Base-by-base conservation (phyloP, 2,888 invertebrate genomes). In the Cheilosia vulpina region DNA sequence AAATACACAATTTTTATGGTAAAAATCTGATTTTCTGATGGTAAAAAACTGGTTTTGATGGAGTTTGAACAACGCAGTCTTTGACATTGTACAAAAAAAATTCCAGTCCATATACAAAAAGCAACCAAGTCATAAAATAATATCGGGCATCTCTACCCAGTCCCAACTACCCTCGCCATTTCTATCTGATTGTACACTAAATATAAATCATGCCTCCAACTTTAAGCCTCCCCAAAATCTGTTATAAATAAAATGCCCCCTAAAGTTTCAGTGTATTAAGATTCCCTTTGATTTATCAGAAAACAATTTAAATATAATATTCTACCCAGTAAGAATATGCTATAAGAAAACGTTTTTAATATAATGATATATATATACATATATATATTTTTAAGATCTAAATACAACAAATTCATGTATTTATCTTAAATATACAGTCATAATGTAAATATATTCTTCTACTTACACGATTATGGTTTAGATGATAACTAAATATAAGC, bases 391-490 rank as follows among this genome's bases (percentile, higher is more conserved):
- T 68, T 81, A 85, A 68, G 66, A 62, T 71, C 69, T 62, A 75
- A 76, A 84, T 69, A 79, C 78, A 66, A 76, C 13, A 43, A 45
- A 60, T 41, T 41, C 43, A 53, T 80, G 80, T 85, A 85, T 85
- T 85, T 85, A 80, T 50, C 58, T 58, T 24, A 55, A 41, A 41
- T n/a, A 57, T 65, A 84, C 45, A 80, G 53, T 50, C 66, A 76
- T 76, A 80, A 76, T 85, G 85, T 85, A 85, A 81, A 85, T 85
- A 85, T 85, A 81, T 85, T 85, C 85, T 76, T 85, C 76, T 81
- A 81, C 85, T 81, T 72, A 76, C 75, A 66, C 58, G 60, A 27
- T 80, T 85, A 76, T 71, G 68, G 47, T 81, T 81, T 72, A 31
- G 71, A 80, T 68, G 62, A 63, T 57, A 45, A 63, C 31, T 43